Conservation (phyloP, 2,888 invertebrate genomes). For the Mimumesa dahlbomi region DNA sequence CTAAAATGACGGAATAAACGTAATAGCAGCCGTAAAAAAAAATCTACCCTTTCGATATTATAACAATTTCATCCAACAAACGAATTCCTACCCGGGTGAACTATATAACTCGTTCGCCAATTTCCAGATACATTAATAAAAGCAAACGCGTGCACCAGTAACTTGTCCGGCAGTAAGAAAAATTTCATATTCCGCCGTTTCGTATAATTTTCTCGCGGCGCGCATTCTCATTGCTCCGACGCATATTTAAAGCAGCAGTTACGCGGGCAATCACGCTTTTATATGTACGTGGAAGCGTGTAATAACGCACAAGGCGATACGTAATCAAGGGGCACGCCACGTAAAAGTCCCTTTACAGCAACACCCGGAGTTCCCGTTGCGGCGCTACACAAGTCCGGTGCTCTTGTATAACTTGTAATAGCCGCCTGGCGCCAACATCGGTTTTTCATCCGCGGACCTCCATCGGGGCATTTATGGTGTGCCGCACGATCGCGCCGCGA, state of each 20-base stretch:
- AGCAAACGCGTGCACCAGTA: too few species aligned
- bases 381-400: not conserved
- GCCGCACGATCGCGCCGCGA: slow-evolving; percentile 42
- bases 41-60: not conserved
- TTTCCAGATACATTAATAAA: too few species aligned
- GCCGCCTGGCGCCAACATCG: slow-evolving; percentile 65
- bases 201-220: slow-evolving; percentile 42
- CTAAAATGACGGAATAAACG: not conserved
- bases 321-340: slow-evolving; percentile 61
- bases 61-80: too few species aligned
- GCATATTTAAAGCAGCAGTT: slow-evolving; percentile 47
- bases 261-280: slow-evolving; percentile 50
- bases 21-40: not conserved
- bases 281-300: slow-evolving; percentile 58
- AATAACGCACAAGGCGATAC: slow-evolving; percentile 66
- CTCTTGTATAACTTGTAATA: slow-evolving; percentile 64
- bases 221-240: slow-evolving; percentile 12
- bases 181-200: slow-evolving; percentile 25
- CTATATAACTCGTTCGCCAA: too few species aligned
- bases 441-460: slow-evolving; percentile 50
- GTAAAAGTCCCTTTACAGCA: slow-evolving; percentile 46
- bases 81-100: too few species aligned
- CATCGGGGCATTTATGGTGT: slow-evolving; percentile 47
- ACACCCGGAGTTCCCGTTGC: slow-evolving; percentile 32
- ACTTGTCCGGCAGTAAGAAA: too few species aligned